phyloP scores from a whole-genome alignment of 23 tunicate species.

The Phallusia fumigata region DNA sequence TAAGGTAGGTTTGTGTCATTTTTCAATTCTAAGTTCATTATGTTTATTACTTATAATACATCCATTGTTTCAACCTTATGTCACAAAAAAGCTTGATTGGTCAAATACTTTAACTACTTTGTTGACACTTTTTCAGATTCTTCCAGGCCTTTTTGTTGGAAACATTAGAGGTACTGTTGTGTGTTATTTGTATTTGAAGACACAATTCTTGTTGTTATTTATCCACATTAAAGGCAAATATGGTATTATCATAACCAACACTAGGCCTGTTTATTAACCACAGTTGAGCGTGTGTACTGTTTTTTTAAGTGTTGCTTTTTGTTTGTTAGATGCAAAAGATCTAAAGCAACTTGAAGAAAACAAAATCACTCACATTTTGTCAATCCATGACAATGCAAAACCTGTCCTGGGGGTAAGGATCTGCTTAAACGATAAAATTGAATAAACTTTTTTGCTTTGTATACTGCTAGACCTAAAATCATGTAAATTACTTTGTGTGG shows the following conservation, averaged over 20 bases:
- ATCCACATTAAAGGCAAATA: background rate
- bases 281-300: too few species aligned
- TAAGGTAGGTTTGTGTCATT: too few species aligned
- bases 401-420: slow-evolving; percentile 50
- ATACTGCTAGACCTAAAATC: too few species aligned
- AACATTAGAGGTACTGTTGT: slow-evolving; percentile 51
- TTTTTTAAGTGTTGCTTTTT: background rate
- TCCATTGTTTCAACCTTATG: background rate
- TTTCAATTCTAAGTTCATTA: too few species aligned
- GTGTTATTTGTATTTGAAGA: too few species aligned
- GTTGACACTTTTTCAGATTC: slow-evolving; percentile 31
- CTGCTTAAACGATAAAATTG: too few species aligned
- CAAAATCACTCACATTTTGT: slow-evolving; percentile 72
- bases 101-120: too few species aligned
- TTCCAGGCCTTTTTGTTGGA: slow-evolving; percentile 74
- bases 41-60: slow-evolving; percentile 1
- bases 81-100: too few species aligned
- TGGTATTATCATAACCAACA: background rate
- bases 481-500: too few species aligned
- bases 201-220: background rate
- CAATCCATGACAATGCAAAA: slow-evolving; percentile 79
- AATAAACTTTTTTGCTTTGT: too few species aligned
- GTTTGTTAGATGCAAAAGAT: slow-evolving; percentile 67
- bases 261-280: background rate
- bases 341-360: slow-evolving; percentile 47